These are phyloP conservation scores for Noctua comes DNA, from an alignment of 2,888 invertebrate genomes.

Conservation along the genomic window DNA sequence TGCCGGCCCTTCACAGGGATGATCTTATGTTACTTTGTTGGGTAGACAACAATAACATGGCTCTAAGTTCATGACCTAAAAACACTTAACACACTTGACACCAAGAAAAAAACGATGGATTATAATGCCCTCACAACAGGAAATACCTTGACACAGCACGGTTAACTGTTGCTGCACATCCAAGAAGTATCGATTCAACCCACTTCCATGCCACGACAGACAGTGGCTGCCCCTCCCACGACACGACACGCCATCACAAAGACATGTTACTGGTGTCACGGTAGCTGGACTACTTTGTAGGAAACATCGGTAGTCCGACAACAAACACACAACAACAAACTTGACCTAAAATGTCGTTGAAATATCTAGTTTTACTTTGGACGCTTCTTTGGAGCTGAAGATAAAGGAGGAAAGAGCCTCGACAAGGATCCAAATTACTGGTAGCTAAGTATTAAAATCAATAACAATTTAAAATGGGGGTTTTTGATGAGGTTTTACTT, in stretches of 20 bases:
- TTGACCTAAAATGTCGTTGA: neutral
- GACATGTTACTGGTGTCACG: slow-evolving; percentile 45
- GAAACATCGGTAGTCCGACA: slow-evolving; percentile 11
- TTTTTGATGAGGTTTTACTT: neutral
- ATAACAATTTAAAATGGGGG: neutral
- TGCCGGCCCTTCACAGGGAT: neutral
- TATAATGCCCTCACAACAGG: neutral
- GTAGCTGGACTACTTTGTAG: slow-evolving; percentile 46
- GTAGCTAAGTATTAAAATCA: neutral
- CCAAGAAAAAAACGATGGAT: neutral
- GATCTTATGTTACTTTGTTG: neutral
- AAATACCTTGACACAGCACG: slow-evolving; percentile 33
- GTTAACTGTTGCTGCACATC: slow-evolving; percentile 15
- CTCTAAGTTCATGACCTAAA: neutral
- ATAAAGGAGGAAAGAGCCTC: neutral
- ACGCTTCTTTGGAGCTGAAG: neutral
- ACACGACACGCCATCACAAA: slow-evolving; percentile 48
- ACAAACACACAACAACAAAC: neutral
- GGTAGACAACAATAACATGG: neutral
- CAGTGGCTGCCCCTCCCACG: slow-evolving; percentile 55
- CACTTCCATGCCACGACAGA: slow-evolving; percentile 47
- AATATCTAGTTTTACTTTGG: neutral
- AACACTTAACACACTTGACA: no score
- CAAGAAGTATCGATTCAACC: slow-evolving; percentile 54
- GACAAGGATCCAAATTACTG: neutral